Conservation (phyloP, 2,888 invertebrate species). For the Cheilosia urbana region DNA sequence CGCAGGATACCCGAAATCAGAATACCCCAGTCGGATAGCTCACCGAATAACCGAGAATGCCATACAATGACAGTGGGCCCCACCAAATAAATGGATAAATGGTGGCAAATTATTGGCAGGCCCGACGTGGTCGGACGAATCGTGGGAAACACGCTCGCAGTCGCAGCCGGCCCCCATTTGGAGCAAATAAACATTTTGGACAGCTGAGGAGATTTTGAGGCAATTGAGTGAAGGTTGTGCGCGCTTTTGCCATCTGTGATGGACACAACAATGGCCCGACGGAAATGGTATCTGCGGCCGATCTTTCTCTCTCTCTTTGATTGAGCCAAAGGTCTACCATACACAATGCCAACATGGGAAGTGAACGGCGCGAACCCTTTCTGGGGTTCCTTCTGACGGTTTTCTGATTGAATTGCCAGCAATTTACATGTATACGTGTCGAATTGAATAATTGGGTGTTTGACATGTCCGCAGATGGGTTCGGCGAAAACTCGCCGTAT, state of each 20-base stretch:
- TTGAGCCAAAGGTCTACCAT: constrained; percentile 57
- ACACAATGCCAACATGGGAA: constrained; percentile 43
- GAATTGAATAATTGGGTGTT: constrained; percentile 76
- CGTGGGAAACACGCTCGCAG: constrained; percentile 66
- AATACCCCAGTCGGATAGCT: constrained; percentile 24
- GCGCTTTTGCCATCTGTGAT: constrained; percentile 71
- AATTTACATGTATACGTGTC: constrained; percentile 76
- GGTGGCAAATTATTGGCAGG: constrained; percentile 72
- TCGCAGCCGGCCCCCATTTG: constrained; percentile 55
- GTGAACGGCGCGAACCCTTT: constrained; percentile 60
- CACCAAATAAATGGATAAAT: constrained; percentile 60
- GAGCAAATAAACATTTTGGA: constrained; percentile 71
- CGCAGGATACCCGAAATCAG: constrained; percentile 17
- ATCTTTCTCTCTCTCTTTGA: constrained; percentile 63
- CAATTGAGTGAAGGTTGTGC: constrained; percentile 61
- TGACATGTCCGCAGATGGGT: constrained; percentile 74
- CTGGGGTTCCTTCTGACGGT: constrained; percentile 59
- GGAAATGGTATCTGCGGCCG: constrained; percentile 67
- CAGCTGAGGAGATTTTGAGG: constrained; percentile 62
- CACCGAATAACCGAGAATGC: constrained; percentile 10
- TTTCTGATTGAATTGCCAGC: constrained; percentile 75
- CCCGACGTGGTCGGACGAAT: constrained; percentile 38
- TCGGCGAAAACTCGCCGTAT: constrained; percentile 63
- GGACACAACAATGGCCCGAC: constrained; percentile 70
- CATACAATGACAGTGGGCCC: constrained; percentile 49